Evolutionary conservation across 2,888 invertebrate species (phyloP), one percentile per base, ranked within the genome.

Genomic region (Plutella xylostella): DNA sequence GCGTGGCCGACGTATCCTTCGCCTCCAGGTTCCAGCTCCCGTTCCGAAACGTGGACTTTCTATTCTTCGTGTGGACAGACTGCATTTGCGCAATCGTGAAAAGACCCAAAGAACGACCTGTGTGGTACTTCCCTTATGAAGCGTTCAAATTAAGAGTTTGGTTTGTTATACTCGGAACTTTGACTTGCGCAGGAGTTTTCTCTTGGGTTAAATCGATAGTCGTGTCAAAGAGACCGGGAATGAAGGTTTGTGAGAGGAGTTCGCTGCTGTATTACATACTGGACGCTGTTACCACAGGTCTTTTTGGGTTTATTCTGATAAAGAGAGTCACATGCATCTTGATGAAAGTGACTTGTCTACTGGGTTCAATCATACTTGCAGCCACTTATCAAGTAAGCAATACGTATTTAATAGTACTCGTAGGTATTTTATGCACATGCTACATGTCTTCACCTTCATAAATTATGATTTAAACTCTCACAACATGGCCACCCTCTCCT

Each of bases 11-110:
- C 37, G 57, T 73, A 45, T 72, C 73, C 0, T 73, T 73, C 28
- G 71, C 72, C 52, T 68, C 73, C 2, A 59, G 72, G 43, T 73
- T 72, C 47, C 50, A 72, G 52, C 58, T 61, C 1, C 44, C 22
- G 25, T 73, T 70, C 46, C n/a, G n/a, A n/a, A n/a, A n/a, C n/a
- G 48, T 57, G 1, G 31, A 53, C 9, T 72, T 57, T 45, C 45
- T 71, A 45, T 46, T 60, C 46, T 58, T 60, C 40, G 46, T 70
- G 5, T 48, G 47, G 11, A 50, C 49, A 1, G 72, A 72, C 49
- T 52, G 57, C 1, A 50, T 73, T 11, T 70, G 72, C 33, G 59
- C 58, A 28, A 34, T 69, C n/a, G 33, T 65, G 7, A 59, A 51
- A 45, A 57, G 46, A 19, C 55, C 68, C 4, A 46, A 45, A 0